Evolutionary conservation across 2,888 invertebrate genomes (phyloP).

Genomic region (Heliconius aoede): DNA sequence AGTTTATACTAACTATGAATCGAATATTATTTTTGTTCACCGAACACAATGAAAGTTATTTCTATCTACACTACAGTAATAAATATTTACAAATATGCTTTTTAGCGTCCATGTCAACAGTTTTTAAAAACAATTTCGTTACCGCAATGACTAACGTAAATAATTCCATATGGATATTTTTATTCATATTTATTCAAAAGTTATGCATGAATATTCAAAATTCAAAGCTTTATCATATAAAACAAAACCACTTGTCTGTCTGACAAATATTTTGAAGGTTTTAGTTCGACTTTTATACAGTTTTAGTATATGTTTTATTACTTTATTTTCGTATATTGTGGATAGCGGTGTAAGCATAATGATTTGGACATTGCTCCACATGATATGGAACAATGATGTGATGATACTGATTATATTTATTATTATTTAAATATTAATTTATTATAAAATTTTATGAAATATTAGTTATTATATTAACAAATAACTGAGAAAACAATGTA

Average conservation of each 20-base stretch:
- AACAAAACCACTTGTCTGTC: constrained; percentile 17
- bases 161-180: constrained; percentile 19
- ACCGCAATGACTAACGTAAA: constrained; percentile 22
- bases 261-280: constrained; percentile 19
- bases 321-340: constrained; percentile 47
- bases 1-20: neutral
- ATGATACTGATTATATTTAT: constrained; percentile 3
- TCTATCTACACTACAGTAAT: neutral
- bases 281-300: constrained; percentile 31
- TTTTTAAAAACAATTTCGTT: constrained; percentile 9
- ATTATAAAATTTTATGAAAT: too few species aligned
- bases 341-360: constrained; percentile 52
- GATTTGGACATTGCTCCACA: too few species aligned
- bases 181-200: constrained; percentile 26
- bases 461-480: neutral
- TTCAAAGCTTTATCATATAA: constrained; percentile 23
- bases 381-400: constrained; percentile 54
- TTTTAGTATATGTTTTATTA: constrained; percentile 47
- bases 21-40: too few species aligned
- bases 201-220: constrained; percentile 25
- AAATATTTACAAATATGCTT: constrained; percentile 9
- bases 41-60: neutral
- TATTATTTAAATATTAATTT: too few species aligned
- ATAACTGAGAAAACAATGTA: too few species aligned
- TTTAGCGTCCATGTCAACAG: neutral